phyloP scores from a whole-genome alignment of 2,888 invertebrate genomes.

The Thera obeliscata region DNA sequence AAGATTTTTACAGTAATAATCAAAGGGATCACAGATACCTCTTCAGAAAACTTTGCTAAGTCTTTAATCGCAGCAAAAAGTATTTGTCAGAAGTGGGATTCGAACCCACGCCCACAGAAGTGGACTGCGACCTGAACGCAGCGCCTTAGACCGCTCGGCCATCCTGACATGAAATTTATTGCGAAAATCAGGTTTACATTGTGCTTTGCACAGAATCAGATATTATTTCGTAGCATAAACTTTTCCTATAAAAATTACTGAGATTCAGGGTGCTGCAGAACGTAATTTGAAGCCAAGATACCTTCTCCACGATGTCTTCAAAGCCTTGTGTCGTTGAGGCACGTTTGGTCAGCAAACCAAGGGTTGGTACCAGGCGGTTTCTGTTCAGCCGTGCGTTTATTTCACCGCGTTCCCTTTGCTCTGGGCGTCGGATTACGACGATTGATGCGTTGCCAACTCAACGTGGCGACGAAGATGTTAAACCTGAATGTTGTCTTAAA shows the following conservation, averaged over 20 bases:
- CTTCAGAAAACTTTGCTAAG: not conserved
- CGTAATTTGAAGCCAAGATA: not conserved
- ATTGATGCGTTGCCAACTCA: constrained; percentile 8
- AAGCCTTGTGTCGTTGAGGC: constrained; percentile 44
- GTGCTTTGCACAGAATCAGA: not conserved
- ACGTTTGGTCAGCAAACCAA: constrained; percentile 66
- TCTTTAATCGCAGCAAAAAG: not conserved
- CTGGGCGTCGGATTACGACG: constrained; percentile 6
- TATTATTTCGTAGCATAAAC: no score
- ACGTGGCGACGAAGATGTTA: constrained; percentile 2
- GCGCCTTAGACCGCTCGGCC: constrained; percentile 44
- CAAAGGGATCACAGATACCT: no score
- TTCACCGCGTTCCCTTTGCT: constrained; percentile 13
- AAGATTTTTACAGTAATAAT: no score
- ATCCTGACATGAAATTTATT: constrained; percentile 1
- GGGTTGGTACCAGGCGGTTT: constrained; percentile 62
- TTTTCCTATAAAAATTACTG: no score
- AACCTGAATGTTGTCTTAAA: not conserved
- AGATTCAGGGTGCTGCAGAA: no score
- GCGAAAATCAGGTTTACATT: constrained; percentile 1
- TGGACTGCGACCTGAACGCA: constrained; percentile 39
- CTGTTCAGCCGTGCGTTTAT: constrained; percentile 63
- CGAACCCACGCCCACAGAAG: constrained; percentile 31
- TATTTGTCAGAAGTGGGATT: constrained; percentile 44
- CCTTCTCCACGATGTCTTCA: constrained; percentile 16